Evolutionary conservation across 2,113 vertebrate species (phyloP).

Genomic region (Chionomys nivalis): DNA sequence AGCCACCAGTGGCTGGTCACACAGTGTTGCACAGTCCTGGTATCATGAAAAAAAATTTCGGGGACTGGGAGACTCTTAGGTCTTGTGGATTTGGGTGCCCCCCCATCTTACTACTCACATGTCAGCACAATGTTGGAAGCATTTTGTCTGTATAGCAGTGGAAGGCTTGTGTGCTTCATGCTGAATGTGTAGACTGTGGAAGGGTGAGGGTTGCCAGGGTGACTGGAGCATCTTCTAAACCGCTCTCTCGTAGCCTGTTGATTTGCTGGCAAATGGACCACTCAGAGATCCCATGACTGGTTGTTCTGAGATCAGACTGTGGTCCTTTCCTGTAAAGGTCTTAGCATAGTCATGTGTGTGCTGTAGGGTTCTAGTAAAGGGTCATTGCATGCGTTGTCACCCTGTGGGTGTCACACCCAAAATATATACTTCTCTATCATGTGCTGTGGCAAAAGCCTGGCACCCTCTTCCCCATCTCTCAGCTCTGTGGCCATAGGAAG

Average conservation of each 20-base stretch:
- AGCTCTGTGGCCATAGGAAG: neutral
- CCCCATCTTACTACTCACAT: neutral
- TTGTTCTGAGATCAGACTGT: neutral
- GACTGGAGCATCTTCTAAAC: neutral
- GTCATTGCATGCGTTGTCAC: neutral
- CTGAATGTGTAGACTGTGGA: neutral
- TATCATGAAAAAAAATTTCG: neutral
- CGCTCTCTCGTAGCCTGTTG: neutral
- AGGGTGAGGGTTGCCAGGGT: neutral
- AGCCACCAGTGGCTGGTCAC: no score
- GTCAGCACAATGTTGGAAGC: neutral
- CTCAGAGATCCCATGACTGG: neutral
- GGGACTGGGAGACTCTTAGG: neutral
- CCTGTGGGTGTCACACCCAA: neutral
- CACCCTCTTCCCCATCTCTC: neutral
- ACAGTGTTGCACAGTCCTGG: neutral
- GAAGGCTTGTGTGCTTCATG: neutral
- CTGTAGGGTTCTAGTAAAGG: neutral
- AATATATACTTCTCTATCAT: rapidly evolving
- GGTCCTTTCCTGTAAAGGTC: neutral
- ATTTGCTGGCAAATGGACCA: neutral
- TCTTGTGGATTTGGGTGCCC: neutral
- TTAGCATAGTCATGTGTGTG: neutral
- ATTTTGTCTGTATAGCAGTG: neutral
- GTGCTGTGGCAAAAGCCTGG: neutral